phyloP scores from a whole-genome alignment of 53 echinoderm and acorn worm genomes.

The Paracentrotus lividus region DNA sequence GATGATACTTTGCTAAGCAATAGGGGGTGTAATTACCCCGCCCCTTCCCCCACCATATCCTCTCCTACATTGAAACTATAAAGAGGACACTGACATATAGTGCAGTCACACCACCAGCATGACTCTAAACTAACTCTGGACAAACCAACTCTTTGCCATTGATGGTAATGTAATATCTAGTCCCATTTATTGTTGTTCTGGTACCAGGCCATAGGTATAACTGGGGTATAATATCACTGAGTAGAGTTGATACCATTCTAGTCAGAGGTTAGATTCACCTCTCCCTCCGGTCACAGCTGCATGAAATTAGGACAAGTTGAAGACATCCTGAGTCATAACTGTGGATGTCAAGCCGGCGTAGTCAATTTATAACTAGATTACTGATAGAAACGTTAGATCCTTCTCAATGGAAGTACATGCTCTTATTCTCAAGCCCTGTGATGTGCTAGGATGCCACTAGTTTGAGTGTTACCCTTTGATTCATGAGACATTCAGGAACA shows the following conservation, averaged over 20 bases:
- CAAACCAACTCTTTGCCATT: too few relatives aligned
- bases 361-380: neutral
- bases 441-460: neutral
- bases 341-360: neutral
- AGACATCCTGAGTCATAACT: neutral
- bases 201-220: too few relatives aligned
- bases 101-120: too few relatives aligned
- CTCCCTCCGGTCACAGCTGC: slow-evolving; percentile 4
- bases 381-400: neutral
- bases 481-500: neutral
- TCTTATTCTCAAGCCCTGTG: neutral
- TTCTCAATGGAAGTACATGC: neutral
- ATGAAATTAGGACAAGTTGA: neutral
- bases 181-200: too few relatives aligned
- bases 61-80: neutral
- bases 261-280: too few relatives aligned
- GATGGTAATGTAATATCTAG: too few relatives aligned
- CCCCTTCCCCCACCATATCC: neutral
- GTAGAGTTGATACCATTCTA: too few relatives aligned
- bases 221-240: too few relatives aligned
- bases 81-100: neutral
- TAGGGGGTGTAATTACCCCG: neutral
- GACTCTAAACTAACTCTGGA: too few relatives aligned
- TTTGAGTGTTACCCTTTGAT: neutral
- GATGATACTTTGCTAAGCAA: slow-evolving; percentile 97